Base-by-base conservation (phyloP, 1,140 invertebrate genomes). In the Psix sp. region DNA sequence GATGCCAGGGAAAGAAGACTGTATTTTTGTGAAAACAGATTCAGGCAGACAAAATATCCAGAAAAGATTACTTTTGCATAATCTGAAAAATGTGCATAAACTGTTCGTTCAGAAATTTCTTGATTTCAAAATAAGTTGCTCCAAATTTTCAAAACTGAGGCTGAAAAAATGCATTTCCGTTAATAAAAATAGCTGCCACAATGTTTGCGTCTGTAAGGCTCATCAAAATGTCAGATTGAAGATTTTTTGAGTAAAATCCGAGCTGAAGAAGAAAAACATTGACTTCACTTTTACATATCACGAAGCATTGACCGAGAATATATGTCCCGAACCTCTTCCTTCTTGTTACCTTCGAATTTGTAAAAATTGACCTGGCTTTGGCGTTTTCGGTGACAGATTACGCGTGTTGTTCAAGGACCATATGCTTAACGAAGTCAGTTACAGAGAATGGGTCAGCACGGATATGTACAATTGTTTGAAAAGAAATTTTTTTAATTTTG, bases 141-240 rank as follows among this genome's bases (percentile, higher is more conserved):
- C 43, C n/a, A 48, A 31, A 14, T 48, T 48, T 48, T 14, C 43
- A 33, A 48, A 29, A 33, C 16, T 48, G 10, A 17, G 42, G 9
- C 42, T 20, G 1, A 45, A 45, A 14, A 5, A 45, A 14, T 45
- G 42, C 7, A 45, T 45, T 13, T 13, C 14, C 6, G 9, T 15
- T 5, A 15, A 45, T 45, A 45, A 45, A 14, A 11, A n/a, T 9
- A 20, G 42, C 4, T 24, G 42, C 17, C 42, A 45, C 20, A 45
- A 45, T 26, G 42, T 45, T 3, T 45, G 17, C 24, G 24, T 48
- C 33, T 48, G 9, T 26, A 48, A 48, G 6, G 33, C 13, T 31
- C 39, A 40, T 20, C 16, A 17, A 20, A 18, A 20, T 11, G 7
- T 40, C 1, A 40, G 11, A 4, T n/a, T 40, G 2, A 40, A 40